These are phyloP conservation scores for Oncorhynchus clarkii DNA, from an alignment of 2,113 vertebrate species.

Conservation along the genomic window DNA sequence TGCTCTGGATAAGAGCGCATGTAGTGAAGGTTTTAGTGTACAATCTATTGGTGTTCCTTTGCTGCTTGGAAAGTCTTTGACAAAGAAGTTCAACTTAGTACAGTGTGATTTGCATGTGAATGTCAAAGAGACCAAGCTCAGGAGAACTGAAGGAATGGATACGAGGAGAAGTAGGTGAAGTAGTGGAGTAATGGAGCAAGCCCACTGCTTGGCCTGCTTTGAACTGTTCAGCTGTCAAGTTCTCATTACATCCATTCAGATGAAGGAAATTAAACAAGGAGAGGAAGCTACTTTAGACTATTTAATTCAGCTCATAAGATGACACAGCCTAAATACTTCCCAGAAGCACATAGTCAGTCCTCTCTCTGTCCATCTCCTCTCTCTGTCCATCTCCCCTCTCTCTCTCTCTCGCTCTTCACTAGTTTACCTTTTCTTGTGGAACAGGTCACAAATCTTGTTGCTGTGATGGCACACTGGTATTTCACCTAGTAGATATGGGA, in stretches of 20 bases:
- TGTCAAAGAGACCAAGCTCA: neutral
- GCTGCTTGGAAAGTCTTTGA: too few relatives aligned
- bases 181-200: neutral
- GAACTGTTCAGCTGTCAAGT: too few relatives aligned
- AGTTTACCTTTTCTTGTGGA: too few relatives aligned
- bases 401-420: too few relatives aligned
- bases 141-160: neutral
- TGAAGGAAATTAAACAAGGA: neutral
- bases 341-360: neutral
- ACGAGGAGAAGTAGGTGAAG: neutral
- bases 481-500: too few relatives aligned
- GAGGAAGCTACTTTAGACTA: conserved; percentile 19
- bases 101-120: neutral
- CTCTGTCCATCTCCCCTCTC: too few relatives aligned
- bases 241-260: neutral
- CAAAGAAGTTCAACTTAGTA: neutral
- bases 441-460: too few relatives aligned
- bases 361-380: neutral
- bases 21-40: too few relatives aligned
- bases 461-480: too few relatives aligned
- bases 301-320: neutral
- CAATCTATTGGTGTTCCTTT: too few relatives aligned
- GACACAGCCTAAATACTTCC: neutral
- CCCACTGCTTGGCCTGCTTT: too few relatives aligned
- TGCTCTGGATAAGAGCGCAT: too few relatives aligned